These are phyloP conservation scores for Lampris megalopsis DNA, from an alignment of 2,113 vertebrate species.

Conservation along the genomic window DNA sequence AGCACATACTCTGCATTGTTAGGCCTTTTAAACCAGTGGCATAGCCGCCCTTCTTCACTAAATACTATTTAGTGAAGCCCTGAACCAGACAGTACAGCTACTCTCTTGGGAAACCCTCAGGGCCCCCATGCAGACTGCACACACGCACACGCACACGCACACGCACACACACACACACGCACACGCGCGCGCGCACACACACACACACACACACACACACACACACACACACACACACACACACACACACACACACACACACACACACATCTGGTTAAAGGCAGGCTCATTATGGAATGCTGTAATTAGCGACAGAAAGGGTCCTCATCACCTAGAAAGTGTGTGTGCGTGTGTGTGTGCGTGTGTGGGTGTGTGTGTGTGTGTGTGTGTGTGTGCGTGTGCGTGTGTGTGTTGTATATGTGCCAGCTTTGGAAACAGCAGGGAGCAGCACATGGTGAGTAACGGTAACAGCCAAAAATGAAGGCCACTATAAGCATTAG, in stretches of 20 bases:
- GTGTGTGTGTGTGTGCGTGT: constrained; percentile 29
- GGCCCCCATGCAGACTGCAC: not conserved
- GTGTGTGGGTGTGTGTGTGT: constrained; percentile 9
- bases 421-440: too few species aligned
- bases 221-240: not conserved
- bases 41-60: not conserved
- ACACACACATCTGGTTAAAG: constrained; percentile 17
- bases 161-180: not conserved
- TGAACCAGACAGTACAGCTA: not conserved
- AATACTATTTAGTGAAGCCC: not conserved
- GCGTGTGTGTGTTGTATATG: too few species aligned
- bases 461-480: constrained; percentile 4
- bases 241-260: constrained; percentile 3
- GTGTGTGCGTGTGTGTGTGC: constrained; percentile 3
- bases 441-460: too few species aligned
- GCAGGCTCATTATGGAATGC: constrained; percentile 44
- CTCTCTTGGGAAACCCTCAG: not conserved
- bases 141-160: not conserved
- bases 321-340: constrained; percentile 6
- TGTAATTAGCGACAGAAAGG: constrained; percentile 55
- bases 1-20: constrained; percentile 14
- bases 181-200: not conserved
- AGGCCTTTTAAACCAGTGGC: constrained; percentile 10
- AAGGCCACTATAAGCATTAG: not conserved
- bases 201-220: constrained; percentile 22